Base-by-base conservation (phyloP, 2,888 invertebrate species). In the Drosophila fulvimacula region DNA sequence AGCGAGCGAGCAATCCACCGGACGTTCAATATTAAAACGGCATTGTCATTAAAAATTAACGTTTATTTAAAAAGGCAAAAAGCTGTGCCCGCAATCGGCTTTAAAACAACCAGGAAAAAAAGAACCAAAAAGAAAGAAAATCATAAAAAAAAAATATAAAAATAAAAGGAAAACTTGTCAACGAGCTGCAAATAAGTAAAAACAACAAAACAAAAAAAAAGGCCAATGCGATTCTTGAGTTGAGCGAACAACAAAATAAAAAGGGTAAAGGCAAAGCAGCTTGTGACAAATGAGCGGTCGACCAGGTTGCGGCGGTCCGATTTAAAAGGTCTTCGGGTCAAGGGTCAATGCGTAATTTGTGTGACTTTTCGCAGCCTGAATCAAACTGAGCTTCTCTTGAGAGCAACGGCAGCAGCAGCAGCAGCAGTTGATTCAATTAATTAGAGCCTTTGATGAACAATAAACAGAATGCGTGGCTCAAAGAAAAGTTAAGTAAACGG, bases 51-150 rank as follows among this genome's bases (percentile, higher is more conserved):
- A 81, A 73, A 84, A 79, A 81, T 81, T 79, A 81, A 81, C 71
- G 73, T 73, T 81, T 73, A 79, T 79, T 84, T 84, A 76, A 84
- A 84, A 81, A 79, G 69, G 73, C 71, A 72, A 48, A 67, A 74
- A 56, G 69, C 49, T 53, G 55, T n/a, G 69, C 38, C 53, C 67
- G 48, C 64, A 81, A 83, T 77, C 81, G 72, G 84, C 79, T 81
- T 81, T 73, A 39, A 62, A 55, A 36, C 21, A 49, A 46, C 48
- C 36, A 53, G 52, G 60, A 66, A 63, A 39, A 55, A 44, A 21
- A n/a, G n/a, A n/a, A 24, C 1, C 27, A 6, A 27, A 27, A 7
- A 30, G 9, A 42, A 30, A 2, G 5, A 11, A 44, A 19, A 10
- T 21, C 39, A 63, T 60, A 42, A 52, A 39, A 21, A 17, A 32